Conservation (phyloP, 1,140 invertebrate genomes). For the Pogonomyrmex barbatus region DNA sequence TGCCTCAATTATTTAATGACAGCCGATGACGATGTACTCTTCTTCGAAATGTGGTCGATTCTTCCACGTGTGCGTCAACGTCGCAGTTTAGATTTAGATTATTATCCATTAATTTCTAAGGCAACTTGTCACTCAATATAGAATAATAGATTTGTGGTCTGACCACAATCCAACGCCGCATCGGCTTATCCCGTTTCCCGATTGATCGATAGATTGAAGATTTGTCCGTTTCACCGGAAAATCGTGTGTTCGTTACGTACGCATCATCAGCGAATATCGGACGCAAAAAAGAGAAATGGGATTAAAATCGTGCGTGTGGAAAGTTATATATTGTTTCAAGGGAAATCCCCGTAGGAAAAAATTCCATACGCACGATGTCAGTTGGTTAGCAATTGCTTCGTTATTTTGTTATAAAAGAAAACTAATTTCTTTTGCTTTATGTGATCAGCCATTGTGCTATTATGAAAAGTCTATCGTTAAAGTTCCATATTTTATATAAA, state of each 20-base stretch:
- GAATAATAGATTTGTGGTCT: slow-evolving; percentile 36
- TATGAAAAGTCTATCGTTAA: neutral
- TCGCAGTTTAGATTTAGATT: slow-evolving; percentile 22
- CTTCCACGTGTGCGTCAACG: neutral
- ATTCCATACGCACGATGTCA: neutral
- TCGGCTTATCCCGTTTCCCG: slow-evolving; percentile 7
- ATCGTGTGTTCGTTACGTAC: slow-evolving; percentile 32
- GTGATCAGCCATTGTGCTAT: slow-evolving; percentile 18
- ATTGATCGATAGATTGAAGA: slow-evolving; percentile 34
- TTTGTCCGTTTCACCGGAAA: slow-evolving; percentile 38
- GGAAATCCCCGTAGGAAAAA: neutral
- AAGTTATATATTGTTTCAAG: slow-evolving; percentile 21
- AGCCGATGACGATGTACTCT: neutral
- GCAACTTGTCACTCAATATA: slow-evolving; percentile 21
- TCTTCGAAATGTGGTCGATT: slow-evolving; percentile 24
- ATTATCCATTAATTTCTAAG: slow-evolving; percentile 45
- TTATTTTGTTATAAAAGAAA: neutral
- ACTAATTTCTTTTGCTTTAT: neutral
- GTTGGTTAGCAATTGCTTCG: neutral
- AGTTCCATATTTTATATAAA: neutral
- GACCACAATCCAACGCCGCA: neutral
- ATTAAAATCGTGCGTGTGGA: slow-evolving; percentile 36
- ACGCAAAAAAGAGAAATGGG: neutral
- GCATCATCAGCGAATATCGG: slow-evolving; percentile 31
- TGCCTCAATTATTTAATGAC: neutral